Evolutionary conservation across 2,797 vertebrate species (phyloP).

Genomic region (Astyanax mexicanus): DNA sequence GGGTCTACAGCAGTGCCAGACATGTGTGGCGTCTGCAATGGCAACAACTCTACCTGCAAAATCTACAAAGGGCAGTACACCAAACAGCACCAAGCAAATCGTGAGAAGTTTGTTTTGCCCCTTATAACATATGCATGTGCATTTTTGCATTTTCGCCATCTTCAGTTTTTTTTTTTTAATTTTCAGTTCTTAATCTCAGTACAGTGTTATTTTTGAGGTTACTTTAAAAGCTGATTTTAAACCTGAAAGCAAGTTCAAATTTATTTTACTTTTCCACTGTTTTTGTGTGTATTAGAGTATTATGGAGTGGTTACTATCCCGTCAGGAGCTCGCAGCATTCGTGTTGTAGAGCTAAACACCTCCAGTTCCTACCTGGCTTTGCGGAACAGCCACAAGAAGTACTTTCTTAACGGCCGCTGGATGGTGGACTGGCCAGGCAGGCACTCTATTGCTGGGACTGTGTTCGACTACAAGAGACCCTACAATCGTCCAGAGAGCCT

Average conservation of each 20-base stretch:
- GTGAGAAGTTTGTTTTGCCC: conserved; percentile 69
- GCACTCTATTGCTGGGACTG: conserved; percentile 83
- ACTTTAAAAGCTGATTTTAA: neutral
- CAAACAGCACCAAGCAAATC: conserved; percentile 84
- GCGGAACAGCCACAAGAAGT: conserved; percentile 79
- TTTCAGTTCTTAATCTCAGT: no score
- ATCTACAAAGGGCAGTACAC: conserved; percentile 83
- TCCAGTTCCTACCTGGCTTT: conserved; percentile 88
- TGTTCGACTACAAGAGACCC: conserved; percentile 87
- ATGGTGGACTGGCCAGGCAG: conserved; percentile 88
- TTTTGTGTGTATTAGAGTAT: conserved; percentile 77
- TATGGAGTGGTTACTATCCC: conserved; percentile 85
- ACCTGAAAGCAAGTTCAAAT: neutral
- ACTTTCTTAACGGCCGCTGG: conserved; percentile 89
- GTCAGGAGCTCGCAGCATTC: conserved; percentile 84
- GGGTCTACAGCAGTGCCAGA: conserved; percentile 84
- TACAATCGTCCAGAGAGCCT: conserved; percentile 86
- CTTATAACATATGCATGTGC: neutral
- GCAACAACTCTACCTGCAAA: conserved; percentile 87
- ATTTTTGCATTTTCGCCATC: neutral
- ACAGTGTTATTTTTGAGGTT: no score
- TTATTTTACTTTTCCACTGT: neutral
- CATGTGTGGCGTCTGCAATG: conserved; percentile 86
- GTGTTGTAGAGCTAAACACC: conserved; percentile 80
- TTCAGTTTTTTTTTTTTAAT: neutral